Evolutionary conservation across 2,113 vertebrate species (phyloP).

Genomic region (Istiophorus platypterus): DNA sequence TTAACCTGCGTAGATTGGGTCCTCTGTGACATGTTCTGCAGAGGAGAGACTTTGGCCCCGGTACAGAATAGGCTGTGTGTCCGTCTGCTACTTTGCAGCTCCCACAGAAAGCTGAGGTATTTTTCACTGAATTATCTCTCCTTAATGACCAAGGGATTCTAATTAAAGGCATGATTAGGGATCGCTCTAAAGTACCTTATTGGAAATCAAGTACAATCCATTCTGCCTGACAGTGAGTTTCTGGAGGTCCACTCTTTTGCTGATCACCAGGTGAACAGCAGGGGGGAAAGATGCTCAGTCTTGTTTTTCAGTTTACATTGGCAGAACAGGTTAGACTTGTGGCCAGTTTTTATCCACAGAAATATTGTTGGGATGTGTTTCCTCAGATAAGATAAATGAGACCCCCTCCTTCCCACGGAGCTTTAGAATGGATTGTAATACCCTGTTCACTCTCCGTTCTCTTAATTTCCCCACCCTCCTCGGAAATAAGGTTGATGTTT

Average conservation of each 20-base stretch:
- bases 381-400: conserved; percentile 28
- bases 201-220: conserved; percentile 86
- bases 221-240: conserved; percentile 80
- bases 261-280: conserved; percentile 65
- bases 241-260: conserved; percentile 73
- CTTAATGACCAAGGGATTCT: conserved; percentile 85
- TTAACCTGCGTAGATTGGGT: conserved; percentile 11
- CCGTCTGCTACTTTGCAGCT: conserved; percentile 63
- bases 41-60: conserved; percentile 38
- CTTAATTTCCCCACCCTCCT: conserved; percentile 26
- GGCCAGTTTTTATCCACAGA: conserved; percentile 42
- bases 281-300: conserved; percentile 36
- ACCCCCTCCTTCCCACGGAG: neutral
- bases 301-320: conserved; percentile 55
- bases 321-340: conserved; percentile 38
- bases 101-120: conserved; percentile 76
- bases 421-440: conserved; percentile 21
- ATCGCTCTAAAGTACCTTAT: conserved; percentile 86
- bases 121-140: conserved; percentile 85
- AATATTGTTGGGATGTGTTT: conserved; percentile 34
- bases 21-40: conserved; percentile 37
- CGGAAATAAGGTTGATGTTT: conserved; percentile 44
- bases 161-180: conserved; percentile 88
- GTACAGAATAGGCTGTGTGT: conserved; percentile 46
- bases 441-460: conserved; percentile 32